Evolutionary conservation across 2,888 invertebrate species (phyloP).

Genomic region (Cerastis leucographa): DNA sequence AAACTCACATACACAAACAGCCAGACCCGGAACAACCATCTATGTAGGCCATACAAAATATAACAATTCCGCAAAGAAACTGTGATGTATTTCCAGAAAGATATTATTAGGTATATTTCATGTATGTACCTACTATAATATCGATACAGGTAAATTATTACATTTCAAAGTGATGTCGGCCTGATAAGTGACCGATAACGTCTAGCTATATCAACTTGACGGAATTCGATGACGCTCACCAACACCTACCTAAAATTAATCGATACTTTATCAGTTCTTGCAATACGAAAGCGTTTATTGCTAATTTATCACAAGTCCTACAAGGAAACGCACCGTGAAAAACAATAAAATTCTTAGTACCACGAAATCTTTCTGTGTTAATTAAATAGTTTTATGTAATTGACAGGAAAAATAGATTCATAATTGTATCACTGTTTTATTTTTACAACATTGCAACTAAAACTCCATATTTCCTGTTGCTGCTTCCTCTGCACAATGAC

Average conservation of each 20-base stretch:
- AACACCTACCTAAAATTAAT: conserved; percentile 48
- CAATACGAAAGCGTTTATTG: conserved; percentile 39
- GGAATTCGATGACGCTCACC: conserved; percentile 56
- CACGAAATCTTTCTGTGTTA: conserved; percentile 7
- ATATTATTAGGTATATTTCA: background rate
- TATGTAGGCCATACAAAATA: no score
- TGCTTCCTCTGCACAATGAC: conserved; percentile 40
- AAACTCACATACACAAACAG: no score
- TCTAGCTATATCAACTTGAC: conserved; percentile 50
- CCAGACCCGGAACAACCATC: no score
- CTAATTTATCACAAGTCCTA: conserved; percentile 23
- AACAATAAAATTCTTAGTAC: conserved; percentile 30
- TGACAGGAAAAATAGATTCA: conserved; percentile 35
- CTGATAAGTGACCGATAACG: conserved; percentile 64
- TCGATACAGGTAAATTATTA: conserved; percentile 17
- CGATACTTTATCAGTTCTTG: conserved; percentile 58
- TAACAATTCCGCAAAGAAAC: background rate
- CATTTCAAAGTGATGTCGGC: conserved; percentile 50
- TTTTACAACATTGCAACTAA: conserved; percentile 16
- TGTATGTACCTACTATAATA: background rate
- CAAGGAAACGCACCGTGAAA: conserved; percentile 28
- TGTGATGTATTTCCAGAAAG: conserved; percentile 8
- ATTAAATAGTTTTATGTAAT: conserved; percentile 15
- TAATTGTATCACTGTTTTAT: conserved; percentile 36
- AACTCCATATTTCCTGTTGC: conserved; percentile 52